A percentile compares a stretch with the other conserved stretches of the same genome.
Conservation (phyloP, 2,888 invertebrate species). For the Morpho deidamia region DNA sequence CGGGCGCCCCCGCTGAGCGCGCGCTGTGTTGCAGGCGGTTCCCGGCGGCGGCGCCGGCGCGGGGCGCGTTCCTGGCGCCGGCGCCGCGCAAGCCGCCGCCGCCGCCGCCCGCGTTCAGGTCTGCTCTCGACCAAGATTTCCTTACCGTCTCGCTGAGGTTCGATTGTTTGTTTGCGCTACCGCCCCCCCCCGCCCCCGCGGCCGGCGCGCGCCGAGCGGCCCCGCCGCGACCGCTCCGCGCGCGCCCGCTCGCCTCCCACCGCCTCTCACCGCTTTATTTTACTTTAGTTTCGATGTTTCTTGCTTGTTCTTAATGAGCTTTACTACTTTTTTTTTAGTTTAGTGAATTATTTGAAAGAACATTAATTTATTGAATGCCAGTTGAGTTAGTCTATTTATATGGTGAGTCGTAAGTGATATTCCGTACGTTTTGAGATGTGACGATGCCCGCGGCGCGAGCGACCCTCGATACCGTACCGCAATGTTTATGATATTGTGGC, state of each 20-base stretch:
- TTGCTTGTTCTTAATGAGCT: no score
- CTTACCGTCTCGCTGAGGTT: constrained; percentile 84
- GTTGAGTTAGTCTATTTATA: no score
- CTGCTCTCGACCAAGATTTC: constrained; percentile 82
- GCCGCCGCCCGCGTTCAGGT: constrained; percentile 84
- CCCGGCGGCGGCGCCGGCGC: constrained; percentile 46
- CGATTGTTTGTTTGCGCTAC: constrained; percentile 54
- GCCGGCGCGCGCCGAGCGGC: neutral
- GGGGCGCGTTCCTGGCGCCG: constrained; percentile 51
- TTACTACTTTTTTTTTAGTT: neutral
- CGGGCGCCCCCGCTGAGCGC: no score
- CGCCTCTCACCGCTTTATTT: neutral
- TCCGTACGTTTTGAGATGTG: no score
- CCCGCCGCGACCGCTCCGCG: neutral
- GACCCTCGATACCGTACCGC: no score
- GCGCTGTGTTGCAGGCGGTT: constrained; percentile 41
- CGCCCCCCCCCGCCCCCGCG: neutral
- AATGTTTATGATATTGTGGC: no score
- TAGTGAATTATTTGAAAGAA: neutral
- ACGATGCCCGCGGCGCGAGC: no score
- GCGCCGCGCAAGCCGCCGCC: constrained; percentile 79
- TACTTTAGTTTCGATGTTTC: neutral
- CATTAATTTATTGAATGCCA: no score
- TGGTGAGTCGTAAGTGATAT: no score
- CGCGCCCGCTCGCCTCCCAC: neutral